These are phyloP conservation scores for Vanessa tameamea DNA, from an alignment of 1,140 invertebrate species.

Conservation along the genomic window DNA sequence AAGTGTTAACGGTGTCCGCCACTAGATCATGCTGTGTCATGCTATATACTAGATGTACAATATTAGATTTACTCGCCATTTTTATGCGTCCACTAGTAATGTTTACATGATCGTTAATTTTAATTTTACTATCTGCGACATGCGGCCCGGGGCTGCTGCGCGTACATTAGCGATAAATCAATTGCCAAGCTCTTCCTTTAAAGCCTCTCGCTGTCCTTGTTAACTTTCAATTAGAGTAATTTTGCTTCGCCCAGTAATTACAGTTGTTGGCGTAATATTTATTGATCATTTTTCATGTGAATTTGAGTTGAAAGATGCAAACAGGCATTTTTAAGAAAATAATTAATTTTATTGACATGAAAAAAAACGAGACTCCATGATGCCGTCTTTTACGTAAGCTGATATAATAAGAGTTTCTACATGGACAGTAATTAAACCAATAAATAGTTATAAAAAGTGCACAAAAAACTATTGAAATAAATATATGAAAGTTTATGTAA, in stretches of 20 bases:
- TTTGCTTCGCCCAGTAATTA: constrained; percentile 35
- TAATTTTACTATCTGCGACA: constrained; percentile 66
- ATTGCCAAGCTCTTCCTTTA: constrained; percentile 35
- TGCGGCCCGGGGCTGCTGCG: constrained; percentile 51
- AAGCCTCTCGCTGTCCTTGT: constrained; percentile 39
- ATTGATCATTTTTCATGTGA: constrained; percentile 29
- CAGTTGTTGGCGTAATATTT: constrained; percentile 33
- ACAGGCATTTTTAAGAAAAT: constrained; percentile 4
- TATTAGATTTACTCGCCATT: constrained; percentile 66
- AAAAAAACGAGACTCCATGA: no score
- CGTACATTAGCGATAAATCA: constrained; percentile 59
- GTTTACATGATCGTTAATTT: constrained; percentile 75
- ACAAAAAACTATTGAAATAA: no score
- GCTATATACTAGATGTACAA: constrained; percentile 41
- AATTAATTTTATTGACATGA: neutral
- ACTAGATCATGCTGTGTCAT: constrained; percentile 57
- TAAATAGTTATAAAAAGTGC: no score
- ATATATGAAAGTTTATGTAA: no score
- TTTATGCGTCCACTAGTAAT: constrained; percentile 71
- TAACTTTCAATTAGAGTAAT: constrained; percentile 42
- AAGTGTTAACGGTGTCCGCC: constrained; percentile 60
- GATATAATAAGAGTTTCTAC: no score
- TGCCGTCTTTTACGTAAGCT: no score
- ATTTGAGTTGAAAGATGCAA: constrained; percentile 20
- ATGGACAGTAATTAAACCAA: no score